Conservation (phyloP, 2,888 invertebrate genomes). For the Cactoblastis cactorum region DNA sequence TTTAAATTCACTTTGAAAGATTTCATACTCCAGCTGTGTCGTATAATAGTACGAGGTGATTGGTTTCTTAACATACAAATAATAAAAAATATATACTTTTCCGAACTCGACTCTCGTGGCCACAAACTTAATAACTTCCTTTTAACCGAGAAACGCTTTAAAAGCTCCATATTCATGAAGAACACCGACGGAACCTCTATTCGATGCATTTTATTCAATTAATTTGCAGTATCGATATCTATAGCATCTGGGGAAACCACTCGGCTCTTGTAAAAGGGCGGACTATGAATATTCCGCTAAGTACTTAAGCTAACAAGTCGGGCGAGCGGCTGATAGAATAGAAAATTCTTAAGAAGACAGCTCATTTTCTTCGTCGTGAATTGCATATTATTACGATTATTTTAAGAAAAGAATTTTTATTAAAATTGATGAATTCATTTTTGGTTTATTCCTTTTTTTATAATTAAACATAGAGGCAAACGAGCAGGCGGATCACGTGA, state of each 20-base stretch:
- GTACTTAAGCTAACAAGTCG: slow-evolving; percentile 27
- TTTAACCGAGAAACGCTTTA: slow-evolving; percentile 56
- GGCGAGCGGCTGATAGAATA: slow-evolving; percentile 13
- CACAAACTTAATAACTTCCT: slow-evolving; percentile 49
- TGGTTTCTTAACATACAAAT: not conserved
- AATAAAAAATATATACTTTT: not conserved
- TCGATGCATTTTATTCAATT: slow-evolving; percentile 70
- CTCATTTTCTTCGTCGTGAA: not conserved
- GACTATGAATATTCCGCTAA: slow-evolving; percentile 29
- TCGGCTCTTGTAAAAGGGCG: slow-evolving; percentile 34
- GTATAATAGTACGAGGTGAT: too few species aligned
- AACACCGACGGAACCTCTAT: slow-evolving; percentile 33
- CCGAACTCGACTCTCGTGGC: slow-evolving; percentile 40
- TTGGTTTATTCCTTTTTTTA: too few species aligned
- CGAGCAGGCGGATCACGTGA: too few species aligned
- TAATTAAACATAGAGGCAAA: too few species aligned
- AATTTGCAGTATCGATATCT: slow-evolving; percentile 54
- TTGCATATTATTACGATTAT: not conserved
- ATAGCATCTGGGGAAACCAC: slow-evolving; percentile 36
- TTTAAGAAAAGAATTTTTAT: not conserved
- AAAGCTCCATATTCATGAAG: slow-evolving; percentile 69
- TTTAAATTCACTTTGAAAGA: too few species aligned
- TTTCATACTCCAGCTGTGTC: too few species aligned
- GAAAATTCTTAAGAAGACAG: slow-evolving; percentile 16
- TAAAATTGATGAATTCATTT: too few species aligned